Base-by-base conservation (phyloP, 2,113 vertebrate genomes). In the Isichthys henryi region DNA sequence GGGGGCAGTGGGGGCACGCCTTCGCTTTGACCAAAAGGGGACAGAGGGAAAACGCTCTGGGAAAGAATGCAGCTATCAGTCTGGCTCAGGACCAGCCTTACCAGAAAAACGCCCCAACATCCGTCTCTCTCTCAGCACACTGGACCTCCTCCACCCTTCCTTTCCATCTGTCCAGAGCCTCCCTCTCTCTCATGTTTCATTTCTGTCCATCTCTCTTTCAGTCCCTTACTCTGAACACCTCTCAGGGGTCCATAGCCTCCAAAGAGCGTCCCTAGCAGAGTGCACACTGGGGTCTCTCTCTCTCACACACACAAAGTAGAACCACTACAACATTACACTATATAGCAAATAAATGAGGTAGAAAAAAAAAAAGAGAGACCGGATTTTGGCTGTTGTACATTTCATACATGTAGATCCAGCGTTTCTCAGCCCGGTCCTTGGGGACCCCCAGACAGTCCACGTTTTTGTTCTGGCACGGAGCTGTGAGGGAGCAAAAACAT, bases 51-150 rank as follows among this genome's bases (percentile, higher is more conserved):
- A 48, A 89, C 56, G 39, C 90, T 88, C 87, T 80, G 86, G 90
- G 91, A 93, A 92, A 92, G 90, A 91, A 92, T 92, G 91, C 62
- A 56, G 89, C 50, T 45, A 39, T 88, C 50, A 90, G 88, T 88
- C 91, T 62, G 35, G 90, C 83, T 86, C 88, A 49, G 58, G 21
- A 53, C 89, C 89, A 90, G 88, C 88, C 91, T 88, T 13, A 88
- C 90, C 92, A 92, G 87, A 91, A 92, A 90, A 90, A 92, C 91
- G 91, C 87, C 89, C 90, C 83, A 86, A 89, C 91, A 91, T 93
- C 90, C 90, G 50, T 87, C 90, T 89, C 49, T 92, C 92, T 85
- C 89, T 93, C 91, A 91, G 74, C 31, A 87, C 90, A 27, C 10
- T 39, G n/a, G 49, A 31, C 50, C 50, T 46, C 74, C 85, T 86